Conservation (phyloP, 2,113 vertebrate genomes). For the Paradisaea rubra region DNA sequence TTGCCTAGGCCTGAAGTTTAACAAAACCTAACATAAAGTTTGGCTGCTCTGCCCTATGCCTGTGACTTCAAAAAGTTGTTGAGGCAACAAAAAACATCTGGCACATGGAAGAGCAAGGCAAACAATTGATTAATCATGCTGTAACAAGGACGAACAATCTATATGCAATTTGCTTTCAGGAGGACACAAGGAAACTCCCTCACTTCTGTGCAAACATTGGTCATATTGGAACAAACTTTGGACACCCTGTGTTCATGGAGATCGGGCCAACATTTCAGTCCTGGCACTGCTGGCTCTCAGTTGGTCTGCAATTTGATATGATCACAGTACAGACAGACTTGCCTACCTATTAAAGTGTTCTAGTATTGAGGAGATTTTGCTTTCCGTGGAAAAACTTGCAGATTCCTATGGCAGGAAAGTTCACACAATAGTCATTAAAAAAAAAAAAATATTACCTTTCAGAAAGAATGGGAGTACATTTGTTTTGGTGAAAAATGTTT, state of each 20-base stretch:
- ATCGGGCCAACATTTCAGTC: not conserved
- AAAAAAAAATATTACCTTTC: not conserved
- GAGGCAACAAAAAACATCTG: not conserved
- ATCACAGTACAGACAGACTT: not conserved
- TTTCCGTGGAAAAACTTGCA: not conserved
- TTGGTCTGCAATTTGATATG: not conserved
- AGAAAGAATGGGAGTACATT: not conserved
- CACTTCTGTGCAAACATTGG: not conserved
- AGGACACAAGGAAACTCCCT: not conserved
- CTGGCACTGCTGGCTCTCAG: not conserved
- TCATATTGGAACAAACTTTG: not conserved
- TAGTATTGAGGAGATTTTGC: not conserved
- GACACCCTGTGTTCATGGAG: not conserved
- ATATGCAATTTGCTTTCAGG: not conserved
- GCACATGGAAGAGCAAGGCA: not conserved
- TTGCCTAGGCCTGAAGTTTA: not conserved
- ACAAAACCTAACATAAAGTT: not conserved
- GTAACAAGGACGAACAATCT: fast-evolving
- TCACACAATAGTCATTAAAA: not conserved
- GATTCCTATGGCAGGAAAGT: not conserved
- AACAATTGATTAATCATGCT: not conserved
- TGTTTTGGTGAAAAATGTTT: not conserved
- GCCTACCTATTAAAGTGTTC: not conserved
- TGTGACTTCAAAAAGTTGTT: not conserved
- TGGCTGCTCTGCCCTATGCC: not conserved